A percentile compares a stretch with the other conserved stretches of the same genome.
These are phyloP conservation scores for Dugesia japonica DNA, from an alignment of 2,888 invertebrate species.

Conservation along the genomic window DNA sequence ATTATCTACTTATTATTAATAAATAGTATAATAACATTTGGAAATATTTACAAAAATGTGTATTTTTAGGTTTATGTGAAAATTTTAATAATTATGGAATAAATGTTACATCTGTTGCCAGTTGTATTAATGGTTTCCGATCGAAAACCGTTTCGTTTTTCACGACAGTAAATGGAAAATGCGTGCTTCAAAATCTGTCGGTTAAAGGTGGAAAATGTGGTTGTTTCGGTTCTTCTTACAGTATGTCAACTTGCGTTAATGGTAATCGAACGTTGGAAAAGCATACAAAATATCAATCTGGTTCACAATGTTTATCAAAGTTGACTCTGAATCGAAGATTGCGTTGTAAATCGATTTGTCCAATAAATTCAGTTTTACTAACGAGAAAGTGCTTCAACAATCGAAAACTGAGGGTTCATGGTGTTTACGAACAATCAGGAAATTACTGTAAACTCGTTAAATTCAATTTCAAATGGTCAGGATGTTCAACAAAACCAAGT, in stretches of 20 bases:
- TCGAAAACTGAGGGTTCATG: neutral
- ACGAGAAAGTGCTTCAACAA: neutral
- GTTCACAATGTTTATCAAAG: neutral
- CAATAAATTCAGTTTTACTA: neutral
- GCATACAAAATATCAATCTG: neutral
- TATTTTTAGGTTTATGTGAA: neutral
- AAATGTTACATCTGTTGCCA: neutral
- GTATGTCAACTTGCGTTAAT: neutral
- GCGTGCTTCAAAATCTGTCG: neutral
- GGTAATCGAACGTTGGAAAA: neutral
- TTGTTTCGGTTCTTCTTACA: neutral
- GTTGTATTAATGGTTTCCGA: neutral
- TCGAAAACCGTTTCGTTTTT: neutral
- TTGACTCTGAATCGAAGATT: neutral
- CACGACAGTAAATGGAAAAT: neutral
- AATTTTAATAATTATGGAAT: neutral
- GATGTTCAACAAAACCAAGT: neutral
- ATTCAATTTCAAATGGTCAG: neutral
- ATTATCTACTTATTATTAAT: neutral
- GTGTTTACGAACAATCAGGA: neutral
- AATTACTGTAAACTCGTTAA: neutral
- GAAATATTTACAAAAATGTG: neutral
- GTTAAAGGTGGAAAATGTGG: neutral
- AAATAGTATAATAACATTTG: neutral
- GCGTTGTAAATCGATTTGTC: neutral